A percentile compares a stretch with the other conserved stretches of the same genome.
These are phyloP conservation scores for Carterocephalus palaemon DNA, from an alignment of 2,888 invertebrate genomes.

Conservation along the genomic window DNA sequence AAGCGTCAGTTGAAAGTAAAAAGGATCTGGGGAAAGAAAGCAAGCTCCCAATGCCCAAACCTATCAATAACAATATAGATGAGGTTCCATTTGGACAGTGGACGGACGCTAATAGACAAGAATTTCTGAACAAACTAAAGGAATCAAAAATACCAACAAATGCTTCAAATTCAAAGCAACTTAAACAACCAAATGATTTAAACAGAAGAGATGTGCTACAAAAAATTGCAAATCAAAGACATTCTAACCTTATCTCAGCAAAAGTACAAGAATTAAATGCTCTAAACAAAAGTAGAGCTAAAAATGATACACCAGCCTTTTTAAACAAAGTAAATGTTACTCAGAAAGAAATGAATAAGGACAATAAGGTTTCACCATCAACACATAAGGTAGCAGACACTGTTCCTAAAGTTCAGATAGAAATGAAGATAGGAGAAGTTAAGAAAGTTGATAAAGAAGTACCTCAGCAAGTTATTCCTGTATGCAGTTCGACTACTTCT, in stretches of 20 bases:
- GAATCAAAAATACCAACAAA: slow-evolving; percentile 53
- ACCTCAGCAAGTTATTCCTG: slow-evolving; percentile 10
- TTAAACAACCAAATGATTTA: slow-evolving; percentile 69
- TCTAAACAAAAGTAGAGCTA: slow-evolving; percentile 43
- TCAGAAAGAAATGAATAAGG: slow-evolving; percentile 22
- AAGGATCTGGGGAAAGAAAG: slow-evolving; percentile 21
- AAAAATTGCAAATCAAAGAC: slow-evolving; percentile 68
- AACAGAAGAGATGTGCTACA: slow-evolving; percentile 68
- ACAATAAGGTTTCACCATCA: slow-evolving; percentile 22
- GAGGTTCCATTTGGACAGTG: slow-evolving; percentile 72
- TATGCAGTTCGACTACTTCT: slow-evolving; percentile 1
- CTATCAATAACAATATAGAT: slow-evolving; percentile 52
- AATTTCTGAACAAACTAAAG: slow-evolving; percentile 67
- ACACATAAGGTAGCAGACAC: slow-evolving; percentile 21
- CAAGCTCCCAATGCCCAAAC: slow-evolving; percentile 38
- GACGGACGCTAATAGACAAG: slow-evolving; percentile 70
- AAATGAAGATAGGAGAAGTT: background rate
- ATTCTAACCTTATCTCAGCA: slow-evolving; percentile 44
- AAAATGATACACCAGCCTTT: slow-evolving; percentile 54
- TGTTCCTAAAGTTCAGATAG: background rate
- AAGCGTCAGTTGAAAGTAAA: slow-evolving; percentile 18
- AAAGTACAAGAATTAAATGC: slow-evolving; percentile 49
- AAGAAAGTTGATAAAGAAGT: slow-evolving; percentile 16
- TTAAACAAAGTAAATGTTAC: slow-evolving; percentile 34
- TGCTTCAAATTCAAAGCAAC: slow-evolving; percentile 57